These are phyloP conservation scores for Cataglyphis rosenhaueri DNA, from an alignment of 2,888 invertebrate genomes.

Conservation along the genomic window DNA sequence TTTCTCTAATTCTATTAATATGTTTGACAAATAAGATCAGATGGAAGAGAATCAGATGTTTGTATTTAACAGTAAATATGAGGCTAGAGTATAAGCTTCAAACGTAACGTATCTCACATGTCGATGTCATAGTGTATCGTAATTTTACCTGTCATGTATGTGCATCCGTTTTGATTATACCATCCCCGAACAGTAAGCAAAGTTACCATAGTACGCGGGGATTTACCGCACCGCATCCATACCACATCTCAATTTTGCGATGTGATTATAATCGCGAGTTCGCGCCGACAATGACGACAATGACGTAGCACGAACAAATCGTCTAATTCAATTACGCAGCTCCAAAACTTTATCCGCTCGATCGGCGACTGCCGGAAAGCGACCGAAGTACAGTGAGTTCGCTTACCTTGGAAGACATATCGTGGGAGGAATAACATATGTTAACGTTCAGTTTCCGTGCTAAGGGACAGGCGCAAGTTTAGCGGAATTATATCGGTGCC, in stretches of 20 bases:
- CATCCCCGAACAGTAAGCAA: constrained; percentile 24
- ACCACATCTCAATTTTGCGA: constrained; percentile 37
- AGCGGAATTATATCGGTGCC: constrained; percentile 61
- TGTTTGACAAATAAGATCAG: neutral
- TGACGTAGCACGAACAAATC: constrained; percentile 28
- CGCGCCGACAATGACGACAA: neutral
- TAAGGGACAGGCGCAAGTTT: constrained; percentile 50
- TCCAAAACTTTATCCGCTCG: constrained; percentile 42
- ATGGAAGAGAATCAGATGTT: neutral
- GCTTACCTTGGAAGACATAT: constrained; percentile 23
- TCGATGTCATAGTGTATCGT: neutral
- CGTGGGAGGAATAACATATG: constrained; percentile 52
- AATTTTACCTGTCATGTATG: constrained; percentile 6
- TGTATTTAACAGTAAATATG: neutral
- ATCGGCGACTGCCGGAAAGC: constrained; percentile 47
- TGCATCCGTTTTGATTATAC: constrained; percentile 7
- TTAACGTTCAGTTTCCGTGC: constrained; percentile 54
- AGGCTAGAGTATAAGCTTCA: neutral
- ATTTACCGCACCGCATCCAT: constrained; percentile 11
- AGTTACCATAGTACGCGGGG: neutral
- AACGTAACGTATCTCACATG: neutral
- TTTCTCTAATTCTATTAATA: neutral
- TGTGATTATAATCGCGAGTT: constrained; percentile 50
- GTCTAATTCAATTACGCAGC: constrained; percentile 46
- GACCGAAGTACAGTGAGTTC: constrained; percentile 39